phyloP scores from a whole-genome alignment of 2,888 invertebrate species.

The Capitulum mitella region DNA sequence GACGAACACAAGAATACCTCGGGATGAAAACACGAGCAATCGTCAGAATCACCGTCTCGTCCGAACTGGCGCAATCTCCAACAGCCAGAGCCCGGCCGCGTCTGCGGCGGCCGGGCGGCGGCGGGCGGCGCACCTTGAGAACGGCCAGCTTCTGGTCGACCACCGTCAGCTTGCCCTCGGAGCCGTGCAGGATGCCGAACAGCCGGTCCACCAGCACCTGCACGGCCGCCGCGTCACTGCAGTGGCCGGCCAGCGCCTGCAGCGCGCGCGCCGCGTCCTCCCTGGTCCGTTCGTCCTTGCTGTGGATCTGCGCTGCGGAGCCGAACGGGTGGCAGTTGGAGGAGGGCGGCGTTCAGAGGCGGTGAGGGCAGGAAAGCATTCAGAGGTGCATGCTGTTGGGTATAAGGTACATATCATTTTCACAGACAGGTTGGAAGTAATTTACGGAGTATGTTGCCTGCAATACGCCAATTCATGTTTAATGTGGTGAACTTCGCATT shows the following conservation, averaged over 20 bases:
- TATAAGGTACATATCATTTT: neutral
- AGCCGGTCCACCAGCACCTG: neutral
- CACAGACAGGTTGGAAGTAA: too few relatives aligned
- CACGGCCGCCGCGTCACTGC: neutral
- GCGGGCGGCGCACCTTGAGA: neutral
- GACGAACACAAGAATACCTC: too few relatives aligned
- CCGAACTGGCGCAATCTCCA: too few relatives aligned
- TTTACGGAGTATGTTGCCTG: too few relatives aligned
- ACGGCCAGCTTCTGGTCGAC: conserved; percentile 5
- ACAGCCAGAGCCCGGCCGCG: too few relatives aligned
- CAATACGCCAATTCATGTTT: too few relatives aligned
- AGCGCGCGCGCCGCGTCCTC: neutral
- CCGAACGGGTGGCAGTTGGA: neutral
- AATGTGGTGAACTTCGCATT: too few relatives aligned
- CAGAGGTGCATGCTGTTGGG: neutral
- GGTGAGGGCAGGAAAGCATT: neutral
- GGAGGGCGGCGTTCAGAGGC: neutral
- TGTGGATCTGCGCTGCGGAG: neutral
- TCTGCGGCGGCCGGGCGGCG: too few relatives aligned
- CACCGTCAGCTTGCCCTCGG: neutral
- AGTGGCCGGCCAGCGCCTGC: neutral
- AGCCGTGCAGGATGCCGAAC: neutral
- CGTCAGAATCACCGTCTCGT: too few relatives aligned
- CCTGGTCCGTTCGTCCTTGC: neutral
- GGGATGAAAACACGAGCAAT: too few relatives aligned